Percentiles rank a stretch among this genome's conserved stretches.
Evolutionary conservation across 2,113 vertebrate species (phyloP).

Genomic region (Notechis scutatus): DNA sequence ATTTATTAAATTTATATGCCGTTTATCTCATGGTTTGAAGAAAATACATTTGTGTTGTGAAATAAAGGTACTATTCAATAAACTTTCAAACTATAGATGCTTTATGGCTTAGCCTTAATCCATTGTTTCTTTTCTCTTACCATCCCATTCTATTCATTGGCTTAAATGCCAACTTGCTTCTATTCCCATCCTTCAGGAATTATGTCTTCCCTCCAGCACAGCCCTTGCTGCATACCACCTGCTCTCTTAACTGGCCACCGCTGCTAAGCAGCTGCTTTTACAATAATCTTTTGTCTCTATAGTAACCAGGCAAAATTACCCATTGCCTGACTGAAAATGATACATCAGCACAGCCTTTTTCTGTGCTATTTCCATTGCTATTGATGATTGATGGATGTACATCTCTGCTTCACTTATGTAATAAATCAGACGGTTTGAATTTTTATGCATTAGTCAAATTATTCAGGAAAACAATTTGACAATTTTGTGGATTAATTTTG

Average conservation of each 20-base stretch:
- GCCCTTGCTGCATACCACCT: conserved; percentile 38
- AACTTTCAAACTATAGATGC: background rate
- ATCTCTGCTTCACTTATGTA: conserved; percentile 29
- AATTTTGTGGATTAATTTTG: background rate
- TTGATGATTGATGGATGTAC: conserved; percentile 18
- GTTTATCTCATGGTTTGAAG: background rate
- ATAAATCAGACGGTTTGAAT: conserved; percentile 1
- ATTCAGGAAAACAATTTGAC: background rate
- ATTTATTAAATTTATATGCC: background rate
- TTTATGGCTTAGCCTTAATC: background rate
- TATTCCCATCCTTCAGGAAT: conserved; percentile 26
- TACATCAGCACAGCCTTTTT: conserved; percentile 22
- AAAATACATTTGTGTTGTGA: background rate
- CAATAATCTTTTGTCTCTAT: conserved; percentile 46
- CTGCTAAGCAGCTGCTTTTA: conserved; percentile 54
- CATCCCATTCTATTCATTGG: background rate
- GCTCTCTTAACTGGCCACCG: conserved; percentile 44
- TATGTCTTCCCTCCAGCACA: conserved; percentile 36
- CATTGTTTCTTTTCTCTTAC: background rate
- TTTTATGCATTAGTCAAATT: background rate
- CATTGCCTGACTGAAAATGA: background rate
- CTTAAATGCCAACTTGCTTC: background rate
- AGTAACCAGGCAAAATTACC: conserved; percentile 56
- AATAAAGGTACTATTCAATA: background rate
- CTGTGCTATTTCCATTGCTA: background rate